phyloP scores from a whole-genome alignment of 2,888 invertebrate genomes.

The Gortyna flavago region DNA sequence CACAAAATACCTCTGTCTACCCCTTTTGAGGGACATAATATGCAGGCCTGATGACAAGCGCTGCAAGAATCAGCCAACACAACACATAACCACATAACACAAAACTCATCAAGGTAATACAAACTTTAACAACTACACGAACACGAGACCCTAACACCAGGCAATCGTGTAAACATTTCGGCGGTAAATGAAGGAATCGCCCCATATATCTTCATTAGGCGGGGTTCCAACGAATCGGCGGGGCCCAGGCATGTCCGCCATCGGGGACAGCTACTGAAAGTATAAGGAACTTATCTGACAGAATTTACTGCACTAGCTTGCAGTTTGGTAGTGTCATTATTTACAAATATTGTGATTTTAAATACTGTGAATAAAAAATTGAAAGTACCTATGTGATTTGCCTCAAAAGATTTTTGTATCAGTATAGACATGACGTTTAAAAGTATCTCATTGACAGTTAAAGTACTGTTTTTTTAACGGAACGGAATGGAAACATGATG shows the following conservation, averaged over 20 bases:
- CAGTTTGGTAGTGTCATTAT: background rate
- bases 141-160: slow-evolving; percentile 5
- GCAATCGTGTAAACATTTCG: slow-evolving; percentile 25
- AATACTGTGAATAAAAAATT: too few species aligned
- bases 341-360: too few species aligned
- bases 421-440: too few species aligned
- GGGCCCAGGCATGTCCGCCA: slow-evolving; percentile 9
- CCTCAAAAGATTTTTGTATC: too few species aligned
- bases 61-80: background rate
- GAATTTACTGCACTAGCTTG: slow-evolving; percentile 27
- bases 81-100: background rate
- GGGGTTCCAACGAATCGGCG: slow-evolving; percentile 31
- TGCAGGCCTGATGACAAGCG: background rate
- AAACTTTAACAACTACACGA: slow-evolving; percentile 17
- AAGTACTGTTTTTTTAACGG: too few species aligned
- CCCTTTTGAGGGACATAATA: background rate
- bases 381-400: too few species aligned
- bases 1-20: too few species aligned
- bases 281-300: slow-evolving; percentile 39
- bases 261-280: slow-evolving; percentile 43
- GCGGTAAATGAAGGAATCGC: slow-evolving; percentile 21
- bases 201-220: slow-evolving; percentile 49
- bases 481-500: too few species aligned
- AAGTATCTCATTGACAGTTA: too few species aligned
- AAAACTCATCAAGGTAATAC: background rate